Conservation (phyloP, 2,888 invertebrate genomes). For the Apantesis nais region DNA sequence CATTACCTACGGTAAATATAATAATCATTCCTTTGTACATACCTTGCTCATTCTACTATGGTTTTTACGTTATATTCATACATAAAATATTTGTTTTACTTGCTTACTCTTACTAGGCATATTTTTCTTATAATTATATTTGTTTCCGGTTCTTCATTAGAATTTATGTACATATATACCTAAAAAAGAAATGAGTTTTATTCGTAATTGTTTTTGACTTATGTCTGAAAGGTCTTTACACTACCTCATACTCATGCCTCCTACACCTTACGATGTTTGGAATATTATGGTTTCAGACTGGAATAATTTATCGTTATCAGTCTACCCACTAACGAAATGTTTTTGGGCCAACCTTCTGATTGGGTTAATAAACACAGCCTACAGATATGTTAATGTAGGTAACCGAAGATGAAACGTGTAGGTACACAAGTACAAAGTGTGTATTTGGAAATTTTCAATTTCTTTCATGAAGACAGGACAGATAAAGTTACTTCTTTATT, state of each 20-base stretch:
- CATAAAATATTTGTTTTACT: not conserved
- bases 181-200: not conserved
- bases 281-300: conserved; percentile 56
- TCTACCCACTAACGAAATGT: conserved; percentile 53
- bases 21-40: not conserved
- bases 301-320: conserved; percentile 69
- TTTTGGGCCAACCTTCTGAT: conserved; percentile 51
- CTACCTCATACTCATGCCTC: conserved; percentile 36
- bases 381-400: conserved; percentile 22
- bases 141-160: not conserved
- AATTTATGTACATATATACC: not conserved
- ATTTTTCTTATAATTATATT: not conserved
- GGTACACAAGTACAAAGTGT: not conserved
- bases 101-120: not conserved
- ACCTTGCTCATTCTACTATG: not conserved
- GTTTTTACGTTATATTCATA: not conserved
- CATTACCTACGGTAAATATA: not conserved
- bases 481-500: too few relatives aligned
- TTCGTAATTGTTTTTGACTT: not conserved
- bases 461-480: too few relatives aligned
- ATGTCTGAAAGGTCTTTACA: conserved; percentile 35
- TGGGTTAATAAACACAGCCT: conserved; percentile 50
- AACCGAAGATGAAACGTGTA: not conserved
- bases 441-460: not conserved
- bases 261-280: conserved; percentile 51